phyloP scores from a whole-genome alignment of 2,888 invertebrate genomes.

The Cetonia aurata region DNA sequence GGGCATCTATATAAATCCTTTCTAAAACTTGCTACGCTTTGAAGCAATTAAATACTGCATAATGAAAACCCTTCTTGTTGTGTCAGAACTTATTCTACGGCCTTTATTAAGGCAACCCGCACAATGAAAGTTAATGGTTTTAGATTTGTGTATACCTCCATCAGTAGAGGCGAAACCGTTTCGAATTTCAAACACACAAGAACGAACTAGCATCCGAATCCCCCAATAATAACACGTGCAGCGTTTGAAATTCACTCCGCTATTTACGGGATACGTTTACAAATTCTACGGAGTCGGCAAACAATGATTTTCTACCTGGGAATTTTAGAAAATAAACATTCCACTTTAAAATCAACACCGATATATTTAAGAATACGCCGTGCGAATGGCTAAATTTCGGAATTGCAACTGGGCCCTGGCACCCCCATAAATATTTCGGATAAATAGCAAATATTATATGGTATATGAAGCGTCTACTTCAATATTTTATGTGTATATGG shows the following conservation, averaged over 20 bases:
- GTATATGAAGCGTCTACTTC: not conserved
- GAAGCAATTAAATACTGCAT: no score
- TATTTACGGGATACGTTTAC: slow-evolving; percentile 52
- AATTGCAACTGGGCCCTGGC: slow-evolving; percentile 27
- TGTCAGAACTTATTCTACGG: not conserved
- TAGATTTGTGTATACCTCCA: not conserved
- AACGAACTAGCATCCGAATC: not conserved
- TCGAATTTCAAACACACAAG: slow-evolving; percentile 5
- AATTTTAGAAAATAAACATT: slow-evolving; percentile 45
- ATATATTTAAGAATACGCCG: slow-evolving; percentile 7
- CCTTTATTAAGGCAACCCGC: not conserved
- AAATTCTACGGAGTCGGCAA: slow-evolving; percentile 51
- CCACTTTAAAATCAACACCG: slow-evolving; percentile 42
- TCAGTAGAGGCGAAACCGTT: slow-evolving; percentile 4
- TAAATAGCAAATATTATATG: slow-evolving; percentile 29
- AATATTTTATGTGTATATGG: not conserved
- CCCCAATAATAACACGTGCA: slow-evolving; percentile 29
- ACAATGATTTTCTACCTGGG: slow-evolving; percentile 51
- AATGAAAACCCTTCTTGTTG: not conserved
- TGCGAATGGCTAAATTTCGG: slow-evolving; percentile 33
- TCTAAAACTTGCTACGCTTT: no score
- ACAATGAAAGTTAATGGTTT: not conserved
- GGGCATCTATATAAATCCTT: no score
- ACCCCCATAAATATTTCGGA: slow-evolving; percentile 29
- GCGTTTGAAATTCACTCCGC: slow-evolving; percentile 42